These are phyloP conservation scores for Oedothorax gibbosus DNA, from an alignment of 1,140 invertebrate genomes.

Conservation along the genomic window DNA sequence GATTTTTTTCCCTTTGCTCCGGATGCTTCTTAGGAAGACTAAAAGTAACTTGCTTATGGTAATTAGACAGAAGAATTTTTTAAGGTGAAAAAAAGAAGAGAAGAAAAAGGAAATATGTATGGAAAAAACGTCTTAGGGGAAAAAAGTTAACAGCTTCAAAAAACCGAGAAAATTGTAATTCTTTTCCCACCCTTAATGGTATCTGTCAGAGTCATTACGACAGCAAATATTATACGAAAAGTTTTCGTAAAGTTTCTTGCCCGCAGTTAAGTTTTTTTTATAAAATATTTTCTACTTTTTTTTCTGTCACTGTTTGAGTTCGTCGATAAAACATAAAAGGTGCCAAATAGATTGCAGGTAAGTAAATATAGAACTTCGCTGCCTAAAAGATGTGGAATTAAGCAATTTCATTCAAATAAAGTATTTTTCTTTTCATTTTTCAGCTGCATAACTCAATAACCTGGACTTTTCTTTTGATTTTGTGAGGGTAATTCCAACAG, in stretches of 20 bases:
- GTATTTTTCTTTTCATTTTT: constrained; percentile 3
- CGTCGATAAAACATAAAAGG: constrained; percentile 52
- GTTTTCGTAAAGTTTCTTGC: constrained; percentile 58
- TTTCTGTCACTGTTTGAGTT: neutral
- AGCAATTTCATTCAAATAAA: constrained; percentile 37
- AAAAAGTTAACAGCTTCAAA: constrained; percentile 52
- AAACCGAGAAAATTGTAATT: constrained; percentile 54
- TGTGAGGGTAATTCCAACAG: constrained; percentile 19
- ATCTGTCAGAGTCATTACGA: constrained; percentile 60
- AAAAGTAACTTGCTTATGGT: constrained; percentile 59
- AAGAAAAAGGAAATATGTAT: neutral
- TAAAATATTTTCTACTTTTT: neutral
- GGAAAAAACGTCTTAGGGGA: constrained; percentile 26
- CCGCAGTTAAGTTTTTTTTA: constrained; percentile 1
- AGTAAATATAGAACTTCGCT: constrained; percentile 44
- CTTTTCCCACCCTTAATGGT: constrained; percentile 55
- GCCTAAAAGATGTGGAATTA: constrained; percentile 20
- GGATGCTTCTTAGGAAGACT: constrained; percentile 45
- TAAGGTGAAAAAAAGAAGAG: constrained; percentile 48
- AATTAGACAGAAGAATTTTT: constrained; percentile 59
- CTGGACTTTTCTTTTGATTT: constrained; percentile 8
- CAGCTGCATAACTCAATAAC: constrained; percentile 35
- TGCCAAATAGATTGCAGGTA: constrained; percentile 37
- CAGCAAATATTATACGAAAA: constrained; percentile 60
- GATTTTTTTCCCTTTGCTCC: constrained; percentile 21